Base-by-base conservation (phyloP, 2,797 vertebrate genomes). In the Aldrovandia affinis region DNA sequence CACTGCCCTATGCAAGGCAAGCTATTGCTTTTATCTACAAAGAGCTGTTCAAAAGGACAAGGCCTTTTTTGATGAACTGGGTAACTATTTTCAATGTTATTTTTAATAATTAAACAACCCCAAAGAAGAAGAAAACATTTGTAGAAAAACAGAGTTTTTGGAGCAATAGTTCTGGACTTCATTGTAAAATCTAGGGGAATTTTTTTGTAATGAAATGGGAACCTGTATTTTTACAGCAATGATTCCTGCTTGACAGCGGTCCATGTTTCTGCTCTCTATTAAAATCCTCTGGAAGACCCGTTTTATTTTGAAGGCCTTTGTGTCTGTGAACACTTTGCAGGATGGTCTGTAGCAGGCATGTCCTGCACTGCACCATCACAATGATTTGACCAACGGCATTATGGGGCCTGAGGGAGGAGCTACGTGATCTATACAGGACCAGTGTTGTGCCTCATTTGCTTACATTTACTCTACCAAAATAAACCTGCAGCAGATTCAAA, bases 391-490 rank as follows among this genome's bases (percentile, higher is more conserved):
- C 47, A 57, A 54, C 20, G 12, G 52, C 50, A 42, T 52, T n/a
- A 79, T 28, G 63, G n/a, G 47, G 39, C 22, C 39, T 20, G 25
- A 44, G 42, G 73, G 42, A 8, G 15, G 42, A 44, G 33, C 20
- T 39, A 39, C 68, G 39, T 30, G 10, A 81, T 81, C 86, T 86
- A 22, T 89, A 36, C 20, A 78, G 86, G 88, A 88, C 90, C 88
- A 87, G 91, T 85, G 73, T 50, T 50, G 6, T 50, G 47, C 47
- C 47, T 6, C 47, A 10, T 47, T 22, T 44, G 73, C 86, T 83
- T 84, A 78, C 70, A 85, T 92, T 90, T 90, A 83, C 83, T 30
- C 50, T 81, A 89, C 87, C 84, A 85, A n/a, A 93, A 92, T 94
- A 94, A 95, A 84, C 89, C 91, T 88, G 87, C 90, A 90, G 87